Evolutionary conservation across 64 coral and sea anemone species (phyloP).

Genomic region (Pocillopora damicornis): DNA sequence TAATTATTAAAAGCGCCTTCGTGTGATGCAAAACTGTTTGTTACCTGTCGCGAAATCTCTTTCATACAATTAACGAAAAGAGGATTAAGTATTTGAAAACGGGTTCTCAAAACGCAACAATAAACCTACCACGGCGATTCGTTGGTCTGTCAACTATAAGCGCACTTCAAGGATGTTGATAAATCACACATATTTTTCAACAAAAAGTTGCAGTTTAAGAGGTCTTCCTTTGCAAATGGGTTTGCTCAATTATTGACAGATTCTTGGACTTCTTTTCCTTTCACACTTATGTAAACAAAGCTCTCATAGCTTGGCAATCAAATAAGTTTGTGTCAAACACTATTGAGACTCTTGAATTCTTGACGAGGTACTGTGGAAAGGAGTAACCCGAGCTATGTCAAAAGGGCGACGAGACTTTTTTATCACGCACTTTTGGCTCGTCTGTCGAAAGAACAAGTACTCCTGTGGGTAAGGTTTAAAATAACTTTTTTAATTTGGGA

Average conservation of each 20-base stretch:
- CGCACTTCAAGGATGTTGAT: neutral
- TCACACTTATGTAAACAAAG: neutral
- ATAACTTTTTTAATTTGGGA: neutral
- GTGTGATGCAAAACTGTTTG: neutral
- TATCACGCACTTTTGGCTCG: neutral
- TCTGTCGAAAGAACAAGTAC: neutral
- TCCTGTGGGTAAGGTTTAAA: neutral
- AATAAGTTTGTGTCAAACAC: neutral
- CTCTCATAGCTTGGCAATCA: conserved; percentile 23
- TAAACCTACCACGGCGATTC: neutral
- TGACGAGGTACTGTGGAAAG: neutral
- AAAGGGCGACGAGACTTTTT: neutral
- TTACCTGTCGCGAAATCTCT: conserved; percentile 8
- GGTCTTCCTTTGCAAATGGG: neutral
- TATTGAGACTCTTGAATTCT: conserved; percentile 1
- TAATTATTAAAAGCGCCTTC: neutral
- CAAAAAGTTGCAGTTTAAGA: too few relatives aligned
- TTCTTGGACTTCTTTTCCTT: neutral
- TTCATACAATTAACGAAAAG: conserved; percentile 31
- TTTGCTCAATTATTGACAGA: neutral
- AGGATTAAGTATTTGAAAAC: conserved; percentile 21
- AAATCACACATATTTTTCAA: neutral
- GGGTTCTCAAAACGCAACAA: conserved; percentile 21
- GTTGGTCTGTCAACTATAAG: neutral
- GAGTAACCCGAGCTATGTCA: neutral